These are phyloP conservation scores for Noctua janthe DNA, from an alignment of 2,888 invertebrate species.

Conservation along the genomic window DNA sequence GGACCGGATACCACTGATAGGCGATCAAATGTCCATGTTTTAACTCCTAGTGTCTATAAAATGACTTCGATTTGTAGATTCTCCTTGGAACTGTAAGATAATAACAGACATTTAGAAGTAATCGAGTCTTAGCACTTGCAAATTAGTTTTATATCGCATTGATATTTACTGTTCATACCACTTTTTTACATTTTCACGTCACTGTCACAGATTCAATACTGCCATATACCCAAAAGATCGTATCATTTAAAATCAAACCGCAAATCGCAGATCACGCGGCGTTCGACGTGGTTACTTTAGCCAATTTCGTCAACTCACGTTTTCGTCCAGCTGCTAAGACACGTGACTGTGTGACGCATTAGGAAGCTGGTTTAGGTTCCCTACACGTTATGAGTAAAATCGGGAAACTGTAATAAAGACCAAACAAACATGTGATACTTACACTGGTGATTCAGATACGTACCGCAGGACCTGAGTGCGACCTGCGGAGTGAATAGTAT, in stretches of 20 bases:
- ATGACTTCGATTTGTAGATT: conserved; percentile 37
- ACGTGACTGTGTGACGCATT: conserved; percentile 74
- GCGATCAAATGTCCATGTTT: conserved; percentile 42
- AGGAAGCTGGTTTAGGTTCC: conserved; percentile 65
- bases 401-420: conserved; percentile 22
- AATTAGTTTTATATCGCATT: conserved; percentile 21
- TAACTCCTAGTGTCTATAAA: conserved; percentile 35
- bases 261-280: conserved; percentile 78
- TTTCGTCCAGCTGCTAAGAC: conserved; percentile 65
- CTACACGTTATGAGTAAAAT: conserved; percentile 35
- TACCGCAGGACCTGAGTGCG: background rate
- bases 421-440: conserved; percentile 9
- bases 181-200: conserved; percentile 61
- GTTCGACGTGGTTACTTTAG: conserved; percentile 70
- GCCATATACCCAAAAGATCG: conserved; percentile 56
- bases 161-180: conserved; percentile 41
- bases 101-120: conserved; percentile 24
- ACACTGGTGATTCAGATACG: background rate
- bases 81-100: conserved; percentile 9
- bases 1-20: conserved; percentile 49
- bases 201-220: conserved; percentile 55
- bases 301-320: conserved; percentile 77
- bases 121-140: conserved; percentile 35
- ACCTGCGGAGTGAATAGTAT: background rate
- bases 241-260: conserved; percentile 67